Evolutionary conservation across 2,113 vertebrate species (phyloP).

Genomic region (Poecilia latipinna): DNA sequence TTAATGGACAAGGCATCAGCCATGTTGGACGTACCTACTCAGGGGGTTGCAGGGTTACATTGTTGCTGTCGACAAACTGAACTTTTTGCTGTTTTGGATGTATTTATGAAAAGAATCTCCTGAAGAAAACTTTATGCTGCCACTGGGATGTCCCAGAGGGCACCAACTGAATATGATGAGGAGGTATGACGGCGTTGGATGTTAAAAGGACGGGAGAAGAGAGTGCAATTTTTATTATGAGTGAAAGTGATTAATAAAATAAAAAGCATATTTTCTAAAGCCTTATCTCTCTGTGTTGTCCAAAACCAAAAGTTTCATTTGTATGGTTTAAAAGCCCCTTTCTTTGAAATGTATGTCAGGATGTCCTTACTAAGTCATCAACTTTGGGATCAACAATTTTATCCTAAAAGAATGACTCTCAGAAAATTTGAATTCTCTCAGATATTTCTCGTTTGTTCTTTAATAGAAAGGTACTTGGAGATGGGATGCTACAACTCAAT

Average conservation of each 20-base stretch:
- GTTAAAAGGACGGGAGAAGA: constrained; percentile 5
- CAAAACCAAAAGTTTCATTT: not conserved
- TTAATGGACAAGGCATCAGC: constrained; percentile 38
- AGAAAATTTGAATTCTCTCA: no score
- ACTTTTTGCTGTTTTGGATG: constrained; percentile 20
- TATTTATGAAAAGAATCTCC: constrained; percentile 32
- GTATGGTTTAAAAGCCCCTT: no score
- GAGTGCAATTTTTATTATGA: constrained; percentile 67
- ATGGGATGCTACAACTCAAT: no score
- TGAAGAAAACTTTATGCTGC: constrained; percentile 15
- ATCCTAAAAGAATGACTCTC: no score
- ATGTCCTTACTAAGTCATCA: no score
- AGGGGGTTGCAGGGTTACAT: not conserved
- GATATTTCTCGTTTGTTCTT: no score
- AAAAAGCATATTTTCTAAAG: constrained; percentile 79
- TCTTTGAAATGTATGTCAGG: no score
- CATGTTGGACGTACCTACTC: constrained; percentile 10
- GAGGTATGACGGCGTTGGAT: not conserved
- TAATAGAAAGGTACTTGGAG: no score
- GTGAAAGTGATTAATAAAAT: constrained; percentile 73
- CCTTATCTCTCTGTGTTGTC: constrained; percentile 1
- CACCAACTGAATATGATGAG: not conserved
- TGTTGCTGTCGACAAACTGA: constrained; percentile 24
- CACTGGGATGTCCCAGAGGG: constrained; percentile 3
- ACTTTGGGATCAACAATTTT: no score